Base-by-base conservation (phyloP, 2,797 vertebrate genomes). In the Rallus crepitans region DNA sequence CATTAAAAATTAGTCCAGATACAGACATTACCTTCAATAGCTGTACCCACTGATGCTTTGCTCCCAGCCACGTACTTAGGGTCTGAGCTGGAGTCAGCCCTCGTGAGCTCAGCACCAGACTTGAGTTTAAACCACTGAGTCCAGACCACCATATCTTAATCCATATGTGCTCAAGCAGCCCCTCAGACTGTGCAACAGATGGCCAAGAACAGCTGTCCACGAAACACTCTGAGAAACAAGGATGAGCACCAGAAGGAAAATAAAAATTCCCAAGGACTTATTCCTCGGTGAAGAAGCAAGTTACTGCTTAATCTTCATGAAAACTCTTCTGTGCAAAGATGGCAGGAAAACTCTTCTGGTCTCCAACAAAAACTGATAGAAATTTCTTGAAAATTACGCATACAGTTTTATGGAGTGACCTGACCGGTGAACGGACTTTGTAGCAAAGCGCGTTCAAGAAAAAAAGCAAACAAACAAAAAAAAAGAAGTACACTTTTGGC, bases 1-100 rank as follows among this genome's bases (percentile, higher is more conserved):
- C 61, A 31, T 1, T 0, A 31, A 70, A 25, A 70, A 28, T 50
- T 85, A 47, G 25, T 50, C 23, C 33, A 40, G 37, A 16, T 18
- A 60, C 75, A 11, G 31, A 57, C 0, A 0, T 61, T 66, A 18
- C 33, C 42, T 52, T 37, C 0, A 0, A 13, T 2, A 42, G 39
- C 45, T 71, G 18, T 45, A 40, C 7, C n/a, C 80, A 6, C 0
- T 2, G 10, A 33, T 7, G 23, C 37, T 64, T 52, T 3, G 2
- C 6, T 39, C 39, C 23, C 55, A 85, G 35, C 8, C 10, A 5
- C 1, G 5, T 27, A 23, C 37, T 57, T 42, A 15, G 0, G 1
- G 69, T 20, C n/a, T 87, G 12, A 7, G 47, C 71, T 50, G 47
- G 21, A 48, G 48, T 39, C 66, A 47, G 6, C 5, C 25, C 66